Conservation (phyloP, 1,140 invertebrate genomes). For the Drosophila nannoptera region DNA sequence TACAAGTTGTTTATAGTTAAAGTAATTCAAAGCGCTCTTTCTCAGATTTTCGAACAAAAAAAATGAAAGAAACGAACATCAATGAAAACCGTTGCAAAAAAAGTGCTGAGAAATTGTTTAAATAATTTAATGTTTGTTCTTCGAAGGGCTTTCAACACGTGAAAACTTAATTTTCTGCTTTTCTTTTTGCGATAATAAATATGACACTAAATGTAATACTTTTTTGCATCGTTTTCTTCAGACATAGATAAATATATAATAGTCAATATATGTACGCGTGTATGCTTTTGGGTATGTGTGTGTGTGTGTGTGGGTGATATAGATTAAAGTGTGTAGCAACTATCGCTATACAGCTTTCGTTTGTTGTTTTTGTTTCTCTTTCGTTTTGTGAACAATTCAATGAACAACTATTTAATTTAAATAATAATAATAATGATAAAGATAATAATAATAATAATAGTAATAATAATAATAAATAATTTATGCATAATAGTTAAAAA, state of each 20-base stretch:
- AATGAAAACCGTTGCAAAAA: conserved; percentile 17
- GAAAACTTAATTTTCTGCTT: conserved; percentile 29
- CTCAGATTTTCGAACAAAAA: conserved; percentile 31
- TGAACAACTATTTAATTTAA: conserved; percentile 65
- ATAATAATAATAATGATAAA: conserved; percentile 49
- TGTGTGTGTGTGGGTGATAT: conserved; percentile 40
- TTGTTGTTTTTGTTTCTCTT: conserved; percentile 6
- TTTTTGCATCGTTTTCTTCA: conserved; percentile 55
- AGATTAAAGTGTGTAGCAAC: conserved; percentile 15
- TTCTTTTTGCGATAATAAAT: conserved; percentile 40
- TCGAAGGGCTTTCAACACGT: conserved; percentile 33
- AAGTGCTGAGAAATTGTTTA: conserved; percentile 37
- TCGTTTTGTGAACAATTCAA: conserved; percentile 50
- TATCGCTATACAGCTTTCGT: conserved; percentile 10
- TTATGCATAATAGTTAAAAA: conserved; percentile 59
- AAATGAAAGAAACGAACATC: conserved; percentile 29
- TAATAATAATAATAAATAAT: conserved; percentile 50
- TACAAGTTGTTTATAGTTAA: conserved; percentile 54
- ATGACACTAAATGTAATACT: conserved; percentile 79
- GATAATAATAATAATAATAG: conserved; percentile 38
- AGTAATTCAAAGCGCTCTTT: conserved; percentile 10
- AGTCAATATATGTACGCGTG: conserved; percentile 24
- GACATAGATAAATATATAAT: conserved; percentile 45
- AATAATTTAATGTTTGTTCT: conserved; percentile 24
- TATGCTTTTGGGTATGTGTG: conserved; percentile 39